These are phyloP conservation scores for Eubasilissa regina DNA, from an alignment of 1,140 invertebrate species.

Conservation along the genomic window DNA sequence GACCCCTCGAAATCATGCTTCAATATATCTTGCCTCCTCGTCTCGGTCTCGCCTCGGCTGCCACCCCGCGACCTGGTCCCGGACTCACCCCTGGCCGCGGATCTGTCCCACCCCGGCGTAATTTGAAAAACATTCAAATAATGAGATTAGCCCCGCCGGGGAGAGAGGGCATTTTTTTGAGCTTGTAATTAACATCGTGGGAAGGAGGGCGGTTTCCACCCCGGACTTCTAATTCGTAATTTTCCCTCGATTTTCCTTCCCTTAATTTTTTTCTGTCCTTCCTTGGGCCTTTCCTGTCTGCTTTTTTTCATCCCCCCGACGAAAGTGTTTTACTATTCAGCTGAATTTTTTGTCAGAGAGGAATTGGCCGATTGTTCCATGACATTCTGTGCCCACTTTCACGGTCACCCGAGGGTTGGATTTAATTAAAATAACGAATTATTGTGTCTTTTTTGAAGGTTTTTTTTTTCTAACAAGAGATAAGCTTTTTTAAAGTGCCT, in stretches of 20 bases:
- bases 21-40: background rate
- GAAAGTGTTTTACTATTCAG: constrained; percentile 28
- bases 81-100: background rate
- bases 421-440: constrained; percentile 34
- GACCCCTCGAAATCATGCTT: background rate
- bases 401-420: constrained; percentile 29
- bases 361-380: constrained; percentile 31
- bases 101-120: constrained; percentile 47
- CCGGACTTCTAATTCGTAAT: constrained; percentile 37
- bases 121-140: constrained; percentile 60
- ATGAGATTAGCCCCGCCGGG: constrained; percentile 55
- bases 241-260: constrained; percentile 26
- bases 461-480: background rate
- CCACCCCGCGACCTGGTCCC: too few species aligned
- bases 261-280: constrained; percentile 9
- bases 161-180: constrained; percentile 56
- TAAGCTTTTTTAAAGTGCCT: too few species aligned
- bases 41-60: too few species aligned
- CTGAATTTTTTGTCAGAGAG: constrained; percentile 19
- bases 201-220: constrained; percentile 35
- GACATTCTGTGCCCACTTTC: constrained; percentile 23
- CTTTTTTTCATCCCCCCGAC: background rate
- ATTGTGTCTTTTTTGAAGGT: constrained; percentile 8
- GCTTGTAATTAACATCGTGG: constrained; percentile 56
- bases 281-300: background rate